phyloP scores from a whole-genome alignment of 1,140 invertebrate genomes.

The Drosophila pruinosa region DNA sequence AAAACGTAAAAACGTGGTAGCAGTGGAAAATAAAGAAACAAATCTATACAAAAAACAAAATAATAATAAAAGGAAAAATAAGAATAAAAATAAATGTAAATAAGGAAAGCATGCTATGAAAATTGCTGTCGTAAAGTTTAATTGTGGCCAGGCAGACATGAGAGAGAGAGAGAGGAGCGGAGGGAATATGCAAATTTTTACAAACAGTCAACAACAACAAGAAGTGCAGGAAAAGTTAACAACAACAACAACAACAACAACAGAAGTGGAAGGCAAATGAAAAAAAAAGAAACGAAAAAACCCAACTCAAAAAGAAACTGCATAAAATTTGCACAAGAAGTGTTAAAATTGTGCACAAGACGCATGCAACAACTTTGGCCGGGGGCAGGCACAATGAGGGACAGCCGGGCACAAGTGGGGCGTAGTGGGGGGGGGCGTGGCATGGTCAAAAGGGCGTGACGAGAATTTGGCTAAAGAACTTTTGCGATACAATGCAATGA shows the following conservation, averaged over 20 bases:
- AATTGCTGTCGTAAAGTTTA: constrained; percentile 75
- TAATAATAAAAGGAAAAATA: neutral
- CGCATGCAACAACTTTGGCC: constrained; percentile 59
- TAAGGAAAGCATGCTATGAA: constrained; percentile 44
- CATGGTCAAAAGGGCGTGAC: constrained; percentile 23
- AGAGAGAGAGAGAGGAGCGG: neutral
- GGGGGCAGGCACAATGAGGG: neutral
- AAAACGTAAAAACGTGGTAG: too few species aligned
- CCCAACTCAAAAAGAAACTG: constrained; percentile 36
- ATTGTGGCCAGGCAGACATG: constrained; percentile 54
- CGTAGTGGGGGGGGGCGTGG: neutral
- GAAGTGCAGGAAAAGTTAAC: constrained; percentile 12
- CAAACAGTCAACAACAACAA: constrained; percentile 28
- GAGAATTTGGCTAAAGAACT: constrained; percentile 11
- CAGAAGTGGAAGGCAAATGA: neutral
- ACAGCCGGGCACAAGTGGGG: neutral
- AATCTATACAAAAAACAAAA: neutral
- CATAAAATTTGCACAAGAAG: constrained; percentile 71
- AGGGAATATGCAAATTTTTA: constrained; percentile 33
- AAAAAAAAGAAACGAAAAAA: constrained; percentile 4
- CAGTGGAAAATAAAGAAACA: neutral
- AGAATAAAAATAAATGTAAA: constrained; percentile 39
- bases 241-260: constrained; percentile 2
- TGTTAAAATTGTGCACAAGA: constrained; percentile 69
- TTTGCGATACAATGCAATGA: constrained; percentile 32